These are phyloP conservation scores for Octodonta nipae DNA, from an alignment of 2,888 invertebrate genomes.

Conservation along the genomic window DNA sequence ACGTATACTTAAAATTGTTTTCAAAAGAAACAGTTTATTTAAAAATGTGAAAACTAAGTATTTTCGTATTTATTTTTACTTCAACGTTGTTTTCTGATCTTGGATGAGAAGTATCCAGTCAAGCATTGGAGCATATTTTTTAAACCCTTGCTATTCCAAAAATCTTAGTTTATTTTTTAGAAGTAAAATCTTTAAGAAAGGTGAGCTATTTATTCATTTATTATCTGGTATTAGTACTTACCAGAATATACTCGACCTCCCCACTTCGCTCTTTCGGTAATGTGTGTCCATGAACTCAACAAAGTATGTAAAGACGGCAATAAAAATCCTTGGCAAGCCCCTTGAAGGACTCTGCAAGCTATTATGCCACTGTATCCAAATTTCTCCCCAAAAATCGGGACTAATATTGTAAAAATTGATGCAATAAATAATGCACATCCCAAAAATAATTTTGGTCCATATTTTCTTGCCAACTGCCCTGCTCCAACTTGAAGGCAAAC, in stretches of 20 bases:
- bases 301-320: slow-evolving; percentile 59
- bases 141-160: too few relatives aligned
- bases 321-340: slow-evolving; percentile 60
- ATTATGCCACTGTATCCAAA: slow-evolving; percentile 51
- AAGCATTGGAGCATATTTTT: too few relatives aligned
- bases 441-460: slow-evolving; percentile 62
- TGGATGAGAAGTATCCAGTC: too few relatives aligned
- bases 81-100: too few relatives aligned
- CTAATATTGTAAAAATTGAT: slow-evolving; percentile 50
- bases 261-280: slow-evolving; percentile 51
- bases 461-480: slow-evolving; percentile 54
- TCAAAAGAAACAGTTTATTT: too few relatives aligned
- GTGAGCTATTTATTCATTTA: too few relatives aligned
- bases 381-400: slow-evolving; percentile 50
- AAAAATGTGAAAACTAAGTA: too few relatives aligned
- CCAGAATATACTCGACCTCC: slow-evolving; percentile 51
- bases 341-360: slow-evolving; percentile 53
- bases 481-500: slow-evolving; percentile 57
- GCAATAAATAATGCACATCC: slow-evolving; percentile 43
- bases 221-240: too few relatives aligned
- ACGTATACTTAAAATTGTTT: too few relatives aligned
- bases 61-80: too few relatives aligned
- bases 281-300: slow-evolving; percentile 65
- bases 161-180: too few relatives aligned
- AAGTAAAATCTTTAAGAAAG: too few relatives aligned